Base-by-base conservation (phyloP, 1,140 invertebrate species). In the Lordiphosa clarofinis region DNA sequence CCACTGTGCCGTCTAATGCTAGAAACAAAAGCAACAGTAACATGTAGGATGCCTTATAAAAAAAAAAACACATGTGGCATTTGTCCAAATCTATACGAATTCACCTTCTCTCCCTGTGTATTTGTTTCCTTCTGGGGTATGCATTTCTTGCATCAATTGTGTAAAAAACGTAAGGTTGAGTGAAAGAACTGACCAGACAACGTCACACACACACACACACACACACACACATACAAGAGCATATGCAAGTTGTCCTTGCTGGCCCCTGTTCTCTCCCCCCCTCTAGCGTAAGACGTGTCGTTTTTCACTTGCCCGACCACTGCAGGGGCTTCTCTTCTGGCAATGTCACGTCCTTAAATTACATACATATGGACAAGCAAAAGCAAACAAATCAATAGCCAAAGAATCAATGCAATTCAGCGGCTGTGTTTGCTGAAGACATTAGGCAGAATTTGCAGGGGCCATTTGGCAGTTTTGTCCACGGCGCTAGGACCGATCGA, bases 341-440 rank as follows among this genome's bases (percentile, higher is more conserved):
- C 68, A 62, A 67, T 68, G 82, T 84, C 78, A 84, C 73, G 84
- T 87, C 84, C 84, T 87, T 67, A 79, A 84, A 69, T 82, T 78
- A 79, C 73, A 82, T 11, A 40, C 40, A 19, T 15, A 48, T 48
- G 56, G 35, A 46, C 46, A 56, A 50, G 48, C 40, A 37, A 49
- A 47, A 56, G 47, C 38, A 49, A 54, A 38, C 43, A 53, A 28
- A 56, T 42, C 46, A 44, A 69, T 67, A 39, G 74, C 76, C 65
- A 78, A 78, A 86, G 74, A 71, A 72, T 72, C 66, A 71, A 71
- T 57, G 38, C 55, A 62, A 46, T 46, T 31, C 40, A 56, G 39
- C 82, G 76, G 82, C 84, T 84, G 73, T 87, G 61, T 87, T 87
- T 86, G 48, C 78, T 40, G 15, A 58, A 61, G 54, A 52, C 58